These are phyloP conservation scores for Holothuria scabra DNA, from an alignment of 53 echinoderm and acorn worm genomes.

Conservation along the genomic window DNA sequence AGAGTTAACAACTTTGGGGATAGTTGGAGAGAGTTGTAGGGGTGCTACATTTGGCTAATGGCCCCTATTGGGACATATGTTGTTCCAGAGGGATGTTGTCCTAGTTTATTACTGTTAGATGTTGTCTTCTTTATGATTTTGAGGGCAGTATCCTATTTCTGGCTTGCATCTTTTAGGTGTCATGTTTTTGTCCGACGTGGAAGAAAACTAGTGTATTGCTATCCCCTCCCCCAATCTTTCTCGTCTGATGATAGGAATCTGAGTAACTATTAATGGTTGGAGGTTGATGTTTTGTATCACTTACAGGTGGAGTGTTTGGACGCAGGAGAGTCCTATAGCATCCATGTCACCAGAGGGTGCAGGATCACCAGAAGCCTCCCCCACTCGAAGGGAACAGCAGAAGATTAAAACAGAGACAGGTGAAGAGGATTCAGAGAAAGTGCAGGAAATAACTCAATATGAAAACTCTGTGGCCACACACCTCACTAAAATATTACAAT, in stretches of 20 bases:
- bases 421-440: constrained; percentile 44
- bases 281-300: neutral
- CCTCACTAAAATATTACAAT: constrained; percentile 92
- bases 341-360: constrained; percentile 28
- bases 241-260: neutral
- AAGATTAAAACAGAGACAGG: neutral
- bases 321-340: constrained; percentile 76
- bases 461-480: constrained; percentile 97
- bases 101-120: too few species aligned
- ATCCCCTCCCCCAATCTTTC: neutral
- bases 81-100: too few species aligned
- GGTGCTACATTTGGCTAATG: too few species aligned
- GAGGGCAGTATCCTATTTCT: too few species aligned
- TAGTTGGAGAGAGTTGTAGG: too few species aligned
- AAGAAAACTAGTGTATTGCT: too few species aligned
- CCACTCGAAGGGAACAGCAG: neutral
- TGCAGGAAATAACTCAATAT: constrained; percentile 69
- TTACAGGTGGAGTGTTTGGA: constrained; percentile 92
- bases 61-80: too few species aligned
- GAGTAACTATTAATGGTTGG: neutral
- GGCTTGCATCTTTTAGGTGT: too few species aligned
- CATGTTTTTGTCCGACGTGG: too few species aligned
- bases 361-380: constrained; percentile 25
- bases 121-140: too few species aligned
- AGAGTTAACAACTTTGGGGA: too few species aligned